Evolutionary conservation across 2,888 invertebrate genomes (phyloP).

Genomic region (Polyploca ridens): DNA sequence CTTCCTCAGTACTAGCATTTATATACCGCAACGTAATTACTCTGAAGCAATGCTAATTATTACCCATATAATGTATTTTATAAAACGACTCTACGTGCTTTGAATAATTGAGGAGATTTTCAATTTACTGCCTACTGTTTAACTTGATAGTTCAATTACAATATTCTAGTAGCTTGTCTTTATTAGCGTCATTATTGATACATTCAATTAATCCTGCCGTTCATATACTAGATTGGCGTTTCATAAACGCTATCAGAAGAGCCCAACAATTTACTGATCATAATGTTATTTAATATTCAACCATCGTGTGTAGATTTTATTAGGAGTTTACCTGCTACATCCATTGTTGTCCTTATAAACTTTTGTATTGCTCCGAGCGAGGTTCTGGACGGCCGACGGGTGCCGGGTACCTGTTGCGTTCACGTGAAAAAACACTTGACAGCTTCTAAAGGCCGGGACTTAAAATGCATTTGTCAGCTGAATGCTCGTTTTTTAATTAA

Average conservation of each 20-base stretch:
- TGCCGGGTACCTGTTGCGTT: slow-evolving; percentile 12
- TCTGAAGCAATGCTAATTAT: slow-evolving; percentile 25
- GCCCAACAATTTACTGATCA: background rate
- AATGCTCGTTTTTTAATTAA: background rate
- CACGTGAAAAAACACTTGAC: slow-evolving; percentile 5
- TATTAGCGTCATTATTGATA: background rate
- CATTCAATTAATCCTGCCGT: background rate
- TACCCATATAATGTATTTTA: slow-evolving; percentile 18
- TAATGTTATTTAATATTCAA: background rate
- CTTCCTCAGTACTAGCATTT: slow-evolving; percentile 24
- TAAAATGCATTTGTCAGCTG: background rate
- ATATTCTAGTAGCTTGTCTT: slow-evolving; percentile 1
- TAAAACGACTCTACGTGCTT: slow-evolving; percentile 15
- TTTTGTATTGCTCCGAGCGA: background rate
- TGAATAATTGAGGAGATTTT: slow-evolving; percentile 15
- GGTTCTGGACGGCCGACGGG: background rate
- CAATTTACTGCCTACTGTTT: slow-evolving; percentile 6
- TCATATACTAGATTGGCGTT: background rate
- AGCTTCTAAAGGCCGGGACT: background rate
- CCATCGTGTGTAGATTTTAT: background rate
- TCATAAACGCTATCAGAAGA: background rate
- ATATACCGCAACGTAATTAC: slow-evolving; percentile 29
- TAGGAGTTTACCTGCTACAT: slow-evolving; percentile 6
- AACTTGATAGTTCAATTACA: slow-evolving; percentile 1
- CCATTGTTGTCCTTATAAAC: slow-evolving; percentile 4